Evolutionary conservation across 1,140 invertebrate genomes (phyloP).

Genomic region (Homalodisca vitripennis): DNA sequence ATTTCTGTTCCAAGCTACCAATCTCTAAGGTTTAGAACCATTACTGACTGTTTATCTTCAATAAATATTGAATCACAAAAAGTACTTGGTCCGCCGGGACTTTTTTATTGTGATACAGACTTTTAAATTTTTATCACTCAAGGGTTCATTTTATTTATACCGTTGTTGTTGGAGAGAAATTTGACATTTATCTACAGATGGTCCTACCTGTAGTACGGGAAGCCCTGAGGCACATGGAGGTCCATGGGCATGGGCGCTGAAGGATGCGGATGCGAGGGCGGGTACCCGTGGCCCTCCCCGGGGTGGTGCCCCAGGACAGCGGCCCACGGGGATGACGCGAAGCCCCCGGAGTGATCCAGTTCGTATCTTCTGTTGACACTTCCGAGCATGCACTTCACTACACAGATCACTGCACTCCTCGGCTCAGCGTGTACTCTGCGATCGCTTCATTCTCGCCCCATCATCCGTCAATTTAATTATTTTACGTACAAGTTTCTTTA

Average conservation of each 20-base stretch:
- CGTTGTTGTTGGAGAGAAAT: no score
- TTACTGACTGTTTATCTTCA: no score
- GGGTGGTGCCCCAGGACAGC: constrained; percentile 58
- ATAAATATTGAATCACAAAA: no score
- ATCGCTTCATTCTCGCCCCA: neutral
- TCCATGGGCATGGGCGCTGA: constrained; percentile 74
- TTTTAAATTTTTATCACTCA: no score
- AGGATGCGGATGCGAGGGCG: constrained; percentile 52
- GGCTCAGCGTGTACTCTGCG: neutral
- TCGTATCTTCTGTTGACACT: constrained; percentile 36
- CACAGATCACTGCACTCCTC: constrained; percentile 5
- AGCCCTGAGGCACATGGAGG: constrained; percentile 81
- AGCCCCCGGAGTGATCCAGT: constrained; percentile 68
- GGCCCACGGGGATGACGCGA: constrained; percentile 68
- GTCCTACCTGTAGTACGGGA: constrained; percentile 81
- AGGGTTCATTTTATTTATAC: no score
- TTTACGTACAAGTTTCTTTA: no score
- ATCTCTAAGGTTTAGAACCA: no score
- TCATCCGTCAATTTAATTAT: no score
- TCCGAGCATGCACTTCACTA: constrained; percentile 6
- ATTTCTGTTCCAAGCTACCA: no score
- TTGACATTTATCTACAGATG: no score
- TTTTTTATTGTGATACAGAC: no score
- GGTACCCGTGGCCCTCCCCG: constrained; percentile 35
- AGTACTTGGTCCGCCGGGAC: no score